phyloP scores from a whole-genome alignment of 2,888 invertebrate species.

The Eupelmus urozonus region DNA sequence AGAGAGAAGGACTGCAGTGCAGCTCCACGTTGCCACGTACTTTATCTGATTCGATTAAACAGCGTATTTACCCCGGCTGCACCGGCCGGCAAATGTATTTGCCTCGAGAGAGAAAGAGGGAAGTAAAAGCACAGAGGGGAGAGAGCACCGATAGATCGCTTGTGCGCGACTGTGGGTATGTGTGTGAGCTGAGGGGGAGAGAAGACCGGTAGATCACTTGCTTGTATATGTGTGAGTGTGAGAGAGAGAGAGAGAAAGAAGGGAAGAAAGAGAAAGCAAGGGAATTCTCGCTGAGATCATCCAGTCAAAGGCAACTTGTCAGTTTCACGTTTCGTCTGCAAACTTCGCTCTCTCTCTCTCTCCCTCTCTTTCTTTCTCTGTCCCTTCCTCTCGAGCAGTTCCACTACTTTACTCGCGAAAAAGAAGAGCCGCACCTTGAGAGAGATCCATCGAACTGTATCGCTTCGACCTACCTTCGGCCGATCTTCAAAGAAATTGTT shows the following conservation, averaged over 20 bases:
- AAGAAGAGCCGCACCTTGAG: slow-evolving; percentile 25
- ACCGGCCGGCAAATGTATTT: slow-evolving; percentile 39
- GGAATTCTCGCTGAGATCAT: slow-evolving; percentile 57
- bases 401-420: not conserved
- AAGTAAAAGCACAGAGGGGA: slow-evolving; percentile 48
- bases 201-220: no score
- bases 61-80: slow-evolving; percentile 50
- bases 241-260: slow-evolving; percentile 40
- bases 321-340: slow-evolving; percentile 60
- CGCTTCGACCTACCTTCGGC: slow-evolving; percentile 48
- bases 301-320: slow-evolving; percentile 62
- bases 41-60: slow-evolving; percentile 58
- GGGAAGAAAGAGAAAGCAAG: slow-evolving; percentile 49
- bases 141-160: not conserved
- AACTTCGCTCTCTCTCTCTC: slow-evolving; percentile 56
- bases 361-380: not conserved
- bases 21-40: slow-evolving; percentile 36
- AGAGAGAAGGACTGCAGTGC: slow-evolving; percentile 4
- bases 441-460: slow-evolving; percentile 55
- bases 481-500: slow-evolving; percentile 57
- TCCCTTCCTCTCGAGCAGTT: not conserved
- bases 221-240: no score
- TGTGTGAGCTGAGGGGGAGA: not conserved
- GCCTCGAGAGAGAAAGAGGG: slow-evolving; percentile 29
- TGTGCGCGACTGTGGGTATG: no score